phyloP scores from a whole-genome alignment of 2,888 invertebrate species.

The Iselma pallidipennis region DNA sequence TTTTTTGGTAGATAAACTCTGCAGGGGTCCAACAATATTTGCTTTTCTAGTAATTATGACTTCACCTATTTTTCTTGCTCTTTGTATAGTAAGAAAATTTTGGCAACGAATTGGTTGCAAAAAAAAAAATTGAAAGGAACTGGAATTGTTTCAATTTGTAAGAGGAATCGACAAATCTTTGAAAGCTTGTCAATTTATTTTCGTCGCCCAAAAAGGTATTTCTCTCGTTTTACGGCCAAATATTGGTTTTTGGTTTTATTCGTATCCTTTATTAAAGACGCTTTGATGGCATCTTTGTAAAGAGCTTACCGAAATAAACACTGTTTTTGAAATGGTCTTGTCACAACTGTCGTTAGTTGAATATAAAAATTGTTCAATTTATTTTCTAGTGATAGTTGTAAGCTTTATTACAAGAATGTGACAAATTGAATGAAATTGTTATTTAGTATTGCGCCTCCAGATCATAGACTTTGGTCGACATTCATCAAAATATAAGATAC shows the following conservation, averaged over 20 bases:
- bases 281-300: background rate
- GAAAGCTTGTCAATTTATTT: no score
- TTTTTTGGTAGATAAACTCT: constrained; percentile 29
- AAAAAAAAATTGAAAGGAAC: no score
- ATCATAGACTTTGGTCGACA: background rate
- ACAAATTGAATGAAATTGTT: no score
- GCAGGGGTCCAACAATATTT: constrained; percentile 36
- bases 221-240: background rate
- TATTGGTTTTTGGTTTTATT: background rate
- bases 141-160: background rate
- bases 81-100: background rate
- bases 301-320: no score
- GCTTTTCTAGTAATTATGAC: constrained; percentile 22
- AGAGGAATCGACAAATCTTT: no score
- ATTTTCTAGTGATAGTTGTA: no score
- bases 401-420: no score
- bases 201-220: background rate
- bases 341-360: no score
- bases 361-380: no score
- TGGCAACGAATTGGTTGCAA: background rate
- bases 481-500: background rate
- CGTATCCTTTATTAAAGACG: background rate
- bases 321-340: no score
- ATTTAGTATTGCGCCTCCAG: background rate
- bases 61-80: background rate